Conservation (phyloP, 2,888 invertebrate genomes). For the Nemoura dubitans region DNA sequence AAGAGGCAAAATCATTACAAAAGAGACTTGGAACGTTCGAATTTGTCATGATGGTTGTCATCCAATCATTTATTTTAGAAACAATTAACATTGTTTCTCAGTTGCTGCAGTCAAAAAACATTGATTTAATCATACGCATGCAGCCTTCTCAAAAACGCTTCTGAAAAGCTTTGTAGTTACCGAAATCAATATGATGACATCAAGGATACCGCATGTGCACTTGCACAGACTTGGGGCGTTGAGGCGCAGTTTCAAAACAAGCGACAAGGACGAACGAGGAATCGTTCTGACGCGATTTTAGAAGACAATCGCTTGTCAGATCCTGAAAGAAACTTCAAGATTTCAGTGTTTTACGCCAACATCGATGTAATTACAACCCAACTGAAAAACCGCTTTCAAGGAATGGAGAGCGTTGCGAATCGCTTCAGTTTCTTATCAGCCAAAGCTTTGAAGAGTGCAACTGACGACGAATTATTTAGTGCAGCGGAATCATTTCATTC, state of each 20-base stretch:
- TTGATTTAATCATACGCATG: neutral
- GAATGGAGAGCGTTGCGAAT: neutral
- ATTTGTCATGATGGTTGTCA: neutral
- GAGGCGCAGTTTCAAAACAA: neutral
- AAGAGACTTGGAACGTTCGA: constrained; percentile 1
- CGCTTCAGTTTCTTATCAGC: neutral
- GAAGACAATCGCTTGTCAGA: neutral
- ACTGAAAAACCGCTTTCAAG: constrained; percentile 24
- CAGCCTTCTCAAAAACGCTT: neutral
- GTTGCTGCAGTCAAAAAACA: neutral
- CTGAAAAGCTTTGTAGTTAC: neutral
- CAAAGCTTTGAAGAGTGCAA: neutral
- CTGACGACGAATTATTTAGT: neutral
- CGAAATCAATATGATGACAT: neutral
- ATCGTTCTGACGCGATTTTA: neutral
- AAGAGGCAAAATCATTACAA: neutral
- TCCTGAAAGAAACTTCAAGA: constrained; percentile 8
- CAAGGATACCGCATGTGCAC: neutral
- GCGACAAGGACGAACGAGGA: neutral
- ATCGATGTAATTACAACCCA: neutral
- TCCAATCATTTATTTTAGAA: constrained; percentile 10
- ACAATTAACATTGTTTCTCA: neutral
- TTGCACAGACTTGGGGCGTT: neutral
- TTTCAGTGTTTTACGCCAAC: neutral
- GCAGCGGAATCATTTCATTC: neutral